A percentile compares a stretch with the other conserved stretches of the same genome.
These are phyloP conservation scores for Simalia tracyae DNA, from an alignment of 2,797 vertebrate species.

Conservation along the genomic window DNA sequence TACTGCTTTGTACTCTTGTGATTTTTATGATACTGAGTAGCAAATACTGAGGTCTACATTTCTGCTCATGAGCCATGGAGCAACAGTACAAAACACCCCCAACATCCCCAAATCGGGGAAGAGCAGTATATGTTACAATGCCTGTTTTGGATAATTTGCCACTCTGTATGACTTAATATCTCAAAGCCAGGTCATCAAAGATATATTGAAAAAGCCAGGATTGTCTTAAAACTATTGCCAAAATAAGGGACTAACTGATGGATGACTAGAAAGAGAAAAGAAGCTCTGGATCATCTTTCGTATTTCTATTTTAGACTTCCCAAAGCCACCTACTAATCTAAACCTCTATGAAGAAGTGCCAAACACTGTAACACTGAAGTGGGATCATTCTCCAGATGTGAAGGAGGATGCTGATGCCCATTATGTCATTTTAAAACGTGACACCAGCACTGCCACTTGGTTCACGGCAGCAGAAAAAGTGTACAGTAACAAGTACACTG, in stretches of 20 bases:
- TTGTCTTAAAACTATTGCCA: not conserved
- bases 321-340: constrained; percentile 65
- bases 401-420: constrained; percentile 59
- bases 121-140: not conserved
- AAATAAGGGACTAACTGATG: not conserved
- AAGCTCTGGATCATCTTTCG: not conserved
- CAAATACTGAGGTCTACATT: not conserved
- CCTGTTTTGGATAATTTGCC: not conserved
- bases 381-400: constrained; percentile 72
- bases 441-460: constrained; percentile 70
- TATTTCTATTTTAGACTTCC: constrained; percentile 65
- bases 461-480: constrained; percentile 69
- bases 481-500: constrained; percentile 71
- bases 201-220: too few relatives aligned
- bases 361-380: constrained; percentile 70
- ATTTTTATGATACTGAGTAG: not conserved
- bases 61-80: not conserved
- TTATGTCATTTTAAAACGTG: constrained; percentile 72
- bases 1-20: not conserved
- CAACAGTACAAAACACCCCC: not conserved
- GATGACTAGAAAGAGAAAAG: constrained; percentile 13
- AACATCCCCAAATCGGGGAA: not conserved
- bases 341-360: constrained; percentile 71
- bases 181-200: not conserved
- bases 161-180: not conserved